Conservation (phyloP, 1,140 invertebrate species). For the Probaryconus sp. region DNA sequence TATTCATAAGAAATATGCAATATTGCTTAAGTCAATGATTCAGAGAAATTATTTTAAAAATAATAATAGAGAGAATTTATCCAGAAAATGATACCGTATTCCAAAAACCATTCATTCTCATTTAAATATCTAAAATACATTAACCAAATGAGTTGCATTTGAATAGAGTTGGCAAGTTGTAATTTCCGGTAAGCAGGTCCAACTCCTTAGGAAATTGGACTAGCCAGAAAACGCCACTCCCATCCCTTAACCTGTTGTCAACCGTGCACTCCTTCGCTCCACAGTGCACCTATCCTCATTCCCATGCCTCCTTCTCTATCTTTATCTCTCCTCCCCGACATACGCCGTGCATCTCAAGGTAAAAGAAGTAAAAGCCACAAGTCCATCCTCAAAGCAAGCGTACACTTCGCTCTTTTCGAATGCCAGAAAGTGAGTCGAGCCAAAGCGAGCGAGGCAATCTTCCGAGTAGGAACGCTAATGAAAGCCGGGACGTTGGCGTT, state of each 20-base stretch:
- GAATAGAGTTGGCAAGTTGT: background rate
- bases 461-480: constrained; percentile 73
- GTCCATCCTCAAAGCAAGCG: constrained; percentile 53
- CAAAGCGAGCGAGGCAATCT: constrained; percentile 73
- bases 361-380: constrained; percentile 49
- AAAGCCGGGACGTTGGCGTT: constrained; percentile 67
- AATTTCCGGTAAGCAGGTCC: too few relatives aligned
- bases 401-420: constrained; percentile 37
- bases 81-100: constrained; percentile 14
- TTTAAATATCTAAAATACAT: constrained; percentile 45
- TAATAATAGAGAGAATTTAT: background rate
- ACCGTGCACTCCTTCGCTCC: constrained; percentile 26
- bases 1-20: too few relatives aligned
- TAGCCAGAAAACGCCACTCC: background rate
- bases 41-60: too few relatives aligned
- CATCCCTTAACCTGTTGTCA: constrained; percentile 50
- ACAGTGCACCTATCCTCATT: constrained; percentile 14
- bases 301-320: constrained; percentile 14
- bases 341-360: constrained; percentile 15
- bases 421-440: constrained; percentile 37
- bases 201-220: constrained; percentile 19
- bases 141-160: constrained; percentile 37
- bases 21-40: too few relatives aligned
- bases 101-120: constrained; percentile 33
- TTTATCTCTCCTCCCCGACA: constrained; percentile 4